phyloP scores from a whole-genome alignment of 2,888 invertebrate species.

The Fragum whitleyi region DNA sequence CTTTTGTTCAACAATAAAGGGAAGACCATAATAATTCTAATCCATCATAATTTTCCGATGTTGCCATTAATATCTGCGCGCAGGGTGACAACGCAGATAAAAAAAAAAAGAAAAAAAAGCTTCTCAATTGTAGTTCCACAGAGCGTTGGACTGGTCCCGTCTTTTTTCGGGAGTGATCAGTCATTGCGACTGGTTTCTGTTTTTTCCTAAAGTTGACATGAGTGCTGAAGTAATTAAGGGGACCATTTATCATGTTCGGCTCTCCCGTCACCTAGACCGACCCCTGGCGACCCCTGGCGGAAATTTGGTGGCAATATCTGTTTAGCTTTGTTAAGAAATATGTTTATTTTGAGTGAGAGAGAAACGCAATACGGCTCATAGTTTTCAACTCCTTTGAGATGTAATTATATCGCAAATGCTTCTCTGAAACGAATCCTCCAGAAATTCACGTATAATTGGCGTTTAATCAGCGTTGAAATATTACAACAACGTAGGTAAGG shows the following conservation, averaged over 20 bases:
- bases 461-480: too few relatives aligned
- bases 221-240: conserved; percentile 65
- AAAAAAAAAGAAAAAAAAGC: conserved; percentile 36
- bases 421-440: not conserved
- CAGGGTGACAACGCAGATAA: conserved; percentile 61
- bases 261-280: conserved; percentile 57
- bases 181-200: conserved; percentile 57
- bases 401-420: conserved; percentile 3
- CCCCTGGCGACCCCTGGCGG: conserved; percentile 62
- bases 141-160: conserved; percentile 31
- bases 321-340: conserved; percentile 67
- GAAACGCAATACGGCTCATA: conserved; percentile 53
- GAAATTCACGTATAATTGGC: too few relatives aligned
- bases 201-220: conserved; percentile 58
- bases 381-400: conserved; percentile 33
- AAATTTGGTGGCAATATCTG: conserved; percentile 66
- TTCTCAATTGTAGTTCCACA: conserved; percentile 8
- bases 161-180: conserved; percentile 47
- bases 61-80: conserved; percentile 61
- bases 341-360: conserved; percentile 60
- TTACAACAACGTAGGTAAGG: too few relatives aligned
- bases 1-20: conserved; percentile 45
- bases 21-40: conserved; percentile 51
- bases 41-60: conserved; percentile 64
- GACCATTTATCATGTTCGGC: conserved; percentile 66